Base-by-base conservation (phyloP, 2,888 invertebrate genomes). In the Apotomis turbidana region DNA sequence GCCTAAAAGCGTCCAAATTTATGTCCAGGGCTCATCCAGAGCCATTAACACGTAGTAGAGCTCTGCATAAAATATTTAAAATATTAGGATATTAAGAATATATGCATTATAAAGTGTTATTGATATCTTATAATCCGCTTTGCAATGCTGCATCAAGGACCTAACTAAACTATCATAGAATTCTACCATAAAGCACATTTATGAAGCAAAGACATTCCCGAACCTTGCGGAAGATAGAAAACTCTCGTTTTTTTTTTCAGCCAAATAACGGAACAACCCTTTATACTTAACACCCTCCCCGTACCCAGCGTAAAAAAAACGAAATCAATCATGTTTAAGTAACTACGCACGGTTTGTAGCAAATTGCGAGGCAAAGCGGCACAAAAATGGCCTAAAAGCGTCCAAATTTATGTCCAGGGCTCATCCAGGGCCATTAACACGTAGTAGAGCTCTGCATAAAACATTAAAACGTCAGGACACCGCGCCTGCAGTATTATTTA, bases 11-110 rank as follows among this genome's bases (percentile, higher is more conserved):
- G 78, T 80, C 81, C 76, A 87, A 90, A 91, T 90, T 89, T 90
- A 90, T 88, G 88, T 85, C 81, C 78, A 80, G 83, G 85, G 84
- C 87, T 87, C 89, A 89, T 88, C 88, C 84, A 79, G 79, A 76
- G 74, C 90, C 90, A 91, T 92, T 91, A 91, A 87, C 90, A 90
- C 89, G 87, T 88, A 88, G 85, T 87, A 87, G 82, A 84, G 85
- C 82, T 87, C 86, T 90, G 88, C 88, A 90, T 90, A 89, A 91
- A 88, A 89, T 89, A 92, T 91, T 90, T 90, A 91, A 90, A 87
- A n/a, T n/a, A n/a, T n/a, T n/a, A n/a, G n/a, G n/a, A n/a, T n/a
- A n/a, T n/a, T n/a, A n/a, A n/a, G n/a, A n/a, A n/a, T n/a, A n/a
- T n/a, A n/a, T n/a, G n/a, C n/a, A n/a, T n/a, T n/a, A n/a, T n/a